A percentile compares a stretch with the other conserved stretches of the same genome.
phyloP scores from a whole-genome alignment of 2,113 vertebrate genomes.

The Lophochroa leadbeateri region DNA sequence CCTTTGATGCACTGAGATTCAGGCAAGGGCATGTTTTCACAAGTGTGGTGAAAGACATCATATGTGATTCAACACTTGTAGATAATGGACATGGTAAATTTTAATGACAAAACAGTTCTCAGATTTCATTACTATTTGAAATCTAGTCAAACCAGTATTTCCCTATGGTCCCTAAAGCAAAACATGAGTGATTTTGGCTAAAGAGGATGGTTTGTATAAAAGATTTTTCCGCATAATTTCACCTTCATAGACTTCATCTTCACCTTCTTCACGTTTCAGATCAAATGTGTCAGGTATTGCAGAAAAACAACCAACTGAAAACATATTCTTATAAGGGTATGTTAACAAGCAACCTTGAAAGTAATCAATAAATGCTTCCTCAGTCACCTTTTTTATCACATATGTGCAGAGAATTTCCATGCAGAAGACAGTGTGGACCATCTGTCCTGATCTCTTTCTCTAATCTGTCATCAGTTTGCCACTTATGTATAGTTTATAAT shows the following conservation, averaged over 20 bases:
- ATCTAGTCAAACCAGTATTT: not conserved
- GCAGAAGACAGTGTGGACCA: not conserved
- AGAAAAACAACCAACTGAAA: not conserved
- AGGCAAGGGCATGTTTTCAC: not conserved
- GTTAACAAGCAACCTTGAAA: constrained; percentile 10
- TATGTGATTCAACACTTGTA: not conserved
- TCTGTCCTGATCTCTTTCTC: not conserved
- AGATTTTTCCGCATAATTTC: not conserved
- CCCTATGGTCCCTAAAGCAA: not conserved
- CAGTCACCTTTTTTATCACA: not conserved
- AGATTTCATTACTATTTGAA: not conserved
- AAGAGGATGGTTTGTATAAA: not conserved
- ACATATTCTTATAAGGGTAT: not conserved
- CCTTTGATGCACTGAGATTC: not conserved
- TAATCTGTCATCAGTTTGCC: not conserved
- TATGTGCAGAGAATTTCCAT: not conserved
- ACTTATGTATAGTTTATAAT: not conserved
- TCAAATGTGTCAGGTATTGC: not conserved
- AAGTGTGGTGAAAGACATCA: not conserved
- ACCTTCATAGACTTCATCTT: not conserved
- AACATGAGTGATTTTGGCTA: not conserved
- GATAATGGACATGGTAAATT: not conserved
- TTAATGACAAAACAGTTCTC: not conserved
- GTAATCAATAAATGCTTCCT: not conserved
- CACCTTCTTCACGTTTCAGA: not conserved